phyloP scores from a whole-genome alignment of 35 echinoderm and acorn worm species.

The Lytechinus variegatus region DNA sequence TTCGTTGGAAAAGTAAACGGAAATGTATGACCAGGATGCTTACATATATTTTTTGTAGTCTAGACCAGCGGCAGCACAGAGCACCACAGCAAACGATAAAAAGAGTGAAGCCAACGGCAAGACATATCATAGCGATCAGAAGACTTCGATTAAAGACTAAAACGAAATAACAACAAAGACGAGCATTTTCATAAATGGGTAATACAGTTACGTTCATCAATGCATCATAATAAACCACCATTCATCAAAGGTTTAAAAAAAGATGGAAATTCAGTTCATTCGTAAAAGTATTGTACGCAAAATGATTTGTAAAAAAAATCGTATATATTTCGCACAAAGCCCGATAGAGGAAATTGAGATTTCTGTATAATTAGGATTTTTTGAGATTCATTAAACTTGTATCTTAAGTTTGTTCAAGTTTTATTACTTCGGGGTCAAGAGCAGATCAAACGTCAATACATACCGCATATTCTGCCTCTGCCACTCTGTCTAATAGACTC shows the following conservation, averaged over 20 bases:
- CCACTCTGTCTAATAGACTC: background rate
- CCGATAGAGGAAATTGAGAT: too few species aligned
- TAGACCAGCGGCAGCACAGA: background rate
- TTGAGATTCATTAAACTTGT: too few species aligned
- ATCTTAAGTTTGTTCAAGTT: too few species aligned
- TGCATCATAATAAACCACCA: background rate
- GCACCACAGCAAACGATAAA: background rate
- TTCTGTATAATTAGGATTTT: too few species aligned
- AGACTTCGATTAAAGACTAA: background rate
- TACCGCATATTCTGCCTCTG: conserved; percentile 6
- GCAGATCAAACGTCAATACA: background rate
- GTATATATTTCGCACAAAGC: too few species aligned
- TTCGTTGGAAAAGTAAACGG: too few species aligned
- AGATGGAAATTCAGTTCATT: background rate
- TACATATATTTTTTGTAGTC: background rate
- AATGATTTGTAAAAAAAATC: background rate
- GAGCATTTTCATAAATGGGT: background rate
- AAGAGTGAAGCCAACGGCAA: background rate
- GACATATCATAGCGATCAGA: background rate
- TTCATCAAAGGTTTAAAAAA: background rate
- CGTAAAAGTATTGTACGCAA: background rate
- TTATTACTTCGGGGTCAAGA: background rate
- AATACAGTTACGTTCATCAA: background rate
- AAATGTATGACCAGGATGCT: background rate
- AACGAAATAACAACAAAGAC: background rate